These are phyloP conservation scores for Agrilus cyanescens DNA, from an alignment of 2,888 invertebrate genomes.

Conservation along the genomic window DNA sequence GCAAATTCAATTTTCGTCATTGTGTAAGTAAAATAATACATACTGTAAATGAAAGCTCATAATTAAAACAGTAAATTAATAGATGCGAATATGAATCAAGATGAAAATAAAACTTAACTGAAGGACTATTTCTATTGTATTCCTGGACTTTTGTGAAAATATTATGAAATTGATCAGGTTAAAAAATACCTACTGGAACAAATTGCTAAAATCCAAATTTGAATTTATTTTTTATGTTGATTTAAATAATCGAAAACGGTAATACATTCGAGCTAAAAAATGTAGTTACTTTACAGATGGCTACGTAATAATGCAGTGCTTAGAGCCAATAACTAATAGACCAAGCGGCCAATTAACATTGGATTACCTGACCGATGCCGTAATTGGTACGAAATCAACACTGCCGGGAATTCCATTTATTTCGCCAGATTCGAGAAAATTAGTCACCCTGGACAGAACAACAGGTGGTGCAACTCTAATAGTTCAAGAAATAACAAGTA, in stretches of 20 bases:
- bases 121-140: too few relatives aligned
- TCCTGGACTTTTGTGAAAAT: too few relatives aligned
- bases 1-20: constrained; percentile 54
- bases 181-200: too few relatives aligned
- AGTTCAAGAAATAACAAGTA: constrained; percentile 52
- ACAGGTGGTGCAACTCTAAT: constrained; percentile 47
- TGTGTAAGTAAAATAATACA: constrained; percentile 46
- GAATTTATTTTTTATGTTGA: too few relatives aligned
- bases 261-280: constrained; percentile 1
- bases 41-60: too few relatives aligned
- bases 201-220: too few relatives aligned
- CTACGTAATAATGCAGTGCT: constrained; percentile 57
- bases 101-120: too few relatives aligned
- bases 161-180: too few relatives aligned
- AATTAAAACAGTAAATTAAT: too few relatives aligned
- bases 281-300: constrained; percentile 43
- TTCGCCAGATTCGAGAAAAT: constrained; percentile 57
- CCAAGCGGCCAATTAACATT: constrained; percentile 54
- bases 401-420: constrained; percentile 54
- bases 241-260: too few relatives aligned
- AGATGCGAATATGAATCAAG: too few relatives aligned
- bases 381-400: constrained; percentile 48
- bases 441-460: constrained; percentile 53
- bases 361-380: constrained; percentile 62
- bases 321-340: constrained; percentile 50